These are phyloP conservation scores for Drosophila parabipectinata DNA, from an alignment of 1,140 invertebrate species.

Conservation along the genomic window DNA sequence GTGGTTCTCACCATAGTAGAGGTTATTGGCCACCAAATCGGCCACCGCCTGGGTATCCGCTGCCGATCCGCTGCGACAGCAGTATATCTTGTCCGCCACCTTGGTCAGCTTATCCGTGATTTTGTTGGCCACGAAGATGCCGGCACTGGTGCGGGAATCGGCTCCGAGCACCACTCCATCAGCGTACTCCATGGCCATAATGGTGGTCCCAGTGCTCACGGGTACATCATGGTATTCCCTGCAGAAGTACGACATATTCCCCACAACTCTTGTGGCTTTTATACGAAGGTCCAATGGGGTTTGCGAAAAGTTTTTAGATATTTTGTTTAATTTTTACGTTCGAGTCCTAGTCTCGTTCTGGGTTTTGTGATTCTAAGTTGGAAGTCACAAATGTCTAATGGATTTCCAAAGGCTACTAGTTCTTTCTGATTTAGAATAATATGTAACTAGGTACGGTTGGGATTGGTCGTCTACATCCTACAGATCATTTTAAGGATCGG, in stretches of 20 bases:
- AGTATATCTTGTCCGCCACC: not conserved
- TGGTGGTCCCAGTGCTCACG: not conserved
- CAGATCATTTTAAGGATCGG: no score
- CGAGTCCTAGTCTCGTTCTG: not conserved
- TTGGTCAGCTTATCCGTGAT: not conserved
- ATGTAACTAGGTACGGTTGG: no score
- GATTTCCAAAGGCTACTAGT: no score
- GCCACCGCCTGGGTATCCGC: not conserved
- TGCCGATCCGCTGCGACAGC: not conserved
- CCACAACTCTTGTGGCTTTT: not conserved
- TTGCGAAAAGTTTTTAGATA: no score
- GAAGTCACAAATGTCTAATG: not conserved
- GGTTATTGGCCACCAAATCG: not conserved
- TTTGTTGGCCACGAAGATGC: not conserved
- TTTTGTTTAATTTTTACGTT: not conserved
- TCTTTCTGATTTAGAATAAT: no score
- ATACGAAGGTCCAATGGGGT: not conserved
- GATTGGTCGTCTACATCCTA: no score
- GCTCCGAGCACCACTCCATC: not conserved
- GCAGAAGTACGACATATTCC: not conserved
- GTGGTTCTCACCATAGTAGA: not conserved
- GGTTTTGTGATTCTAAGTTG: not conserved
- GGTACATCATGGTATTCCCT: not conserved
- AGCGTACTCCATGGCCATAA: not conserved
- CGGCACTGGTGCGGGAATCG: conserved; percentile 1